Percentiles rank a stretch among this genome's conserved stretches.
Evolutionary conservation across 2,888 invertebrate species (phyloP).

Genomic region (Eupelmus urozonus): DNA sequence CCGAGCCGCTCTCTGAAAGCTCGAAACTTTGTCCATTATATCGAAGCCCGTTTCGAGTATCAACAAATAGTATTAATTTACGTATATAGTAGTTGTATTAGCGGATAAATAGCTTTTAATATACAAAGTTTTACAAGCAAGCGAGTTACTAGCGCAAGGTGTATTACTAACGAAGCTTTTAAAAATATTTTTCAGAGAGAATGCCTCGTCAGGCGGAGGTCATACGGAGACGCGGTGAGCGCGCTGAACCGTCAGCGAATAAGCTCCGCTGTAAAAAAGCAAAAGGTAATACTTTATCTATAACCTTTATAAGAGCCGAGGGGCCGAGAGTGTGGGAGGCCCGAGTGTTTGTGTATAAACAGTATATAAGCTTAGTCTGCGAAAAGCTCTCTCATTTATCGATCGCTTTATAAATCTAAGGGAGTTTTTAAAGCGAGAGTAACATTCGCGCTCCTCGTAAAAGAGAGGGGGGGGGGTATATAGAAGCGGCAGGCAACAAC

Average conservation of each 20-base stretch:
- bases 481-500: not conserved
- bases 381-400: not conserved
- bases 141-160: no score
- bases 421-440: not conserved
- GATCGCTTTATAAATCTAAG: not conserved
- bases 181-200: constrained; percentile 67
- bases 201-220: constrained; percentile 69
- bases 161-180: no score
- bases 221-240: constrained; percentile 70
- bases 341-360: not conserved
- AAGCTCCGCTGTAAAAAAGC: constrained; percentile 61
- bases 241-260: constrained; percentile 68
- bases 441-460: not conserved
- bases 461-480: not conserved
- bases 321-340: no score
- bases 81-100: no score
- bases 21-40: no score
- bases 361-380: not conserved
- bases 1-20: no score
- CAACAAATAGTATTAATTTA: no score
- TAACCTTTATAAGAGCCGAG: not conserved
- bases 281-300: constrained; percentile 65
- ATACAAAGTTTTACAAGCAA: no score
- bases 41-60: no score
- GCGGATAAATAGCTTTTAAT: no score